Percentiles rank a stretch among this genome's conserved stretches.
phyloP scores from a whole-genome alignment of 2,797 vertebrate species.

The Xenopus petersii region DNA sequence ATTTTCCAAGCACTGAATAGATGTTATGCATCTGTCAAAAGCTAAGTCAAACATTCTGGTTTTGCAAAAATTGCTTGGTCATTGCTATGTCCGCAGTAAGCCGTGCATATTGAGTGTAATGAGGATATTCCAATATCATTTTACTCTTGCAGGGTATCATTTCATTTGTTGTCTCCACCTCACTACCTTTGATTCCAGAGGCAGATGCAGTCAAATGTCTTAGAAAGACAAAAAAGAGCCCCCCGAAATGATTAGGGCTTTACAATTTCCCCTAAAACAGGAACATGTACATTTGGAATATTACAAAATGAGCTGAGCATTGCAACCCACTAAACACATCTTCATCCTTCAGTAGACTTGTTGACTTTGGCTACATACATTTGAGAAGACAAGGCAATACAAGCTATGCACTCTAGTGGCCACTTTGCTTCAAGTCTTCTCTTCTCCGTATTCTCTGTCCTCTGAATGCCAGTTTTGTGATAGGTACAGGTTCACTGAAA shows the following conservation, averaged over 20 bases:
- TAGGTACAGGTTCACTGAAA: constrained; percentile 11
- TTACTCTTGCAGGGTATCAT: constrained; percentile 26
- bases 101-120: constrained; percentile 29
- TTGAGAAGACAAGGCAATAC: neutral
- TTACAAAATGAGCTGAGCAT: constrained; percentile 31
- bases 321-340: constrained; percentile 27
- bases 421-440: neutral
- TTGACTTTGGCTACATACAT: constrained; percentile 14
- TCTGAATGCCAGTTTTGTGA: neutral
- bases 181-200: constrained; percentile 10
- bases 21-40: constrained; percentile 28
- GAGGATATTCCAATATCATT: constrained; percentile 22
- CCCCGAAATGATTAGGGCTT: neutral
- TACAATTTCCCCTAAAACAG: neutral
- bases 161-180: constrained; percentile 23
- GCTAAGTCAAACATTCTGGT: constrained; percentile 47
- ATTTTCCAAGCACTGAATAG: constrained; percentile 19
- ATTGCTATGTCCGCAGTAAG: constrained; percentile 43
- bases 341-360: constrained; percentile 8
- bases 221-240: constrained; percentile 1
- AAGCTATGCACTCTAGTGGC: neutral
- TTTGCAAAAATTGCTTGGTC: constrained; percentile 43
- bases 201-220: constrained; percentile 28
- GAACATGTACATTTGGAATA: constrained; percentile 23
- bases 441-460: neutral